phyloP scores from a whole-genome alignment of 2,888 invertebrate genomes.

The Phymatocera aterrima region DNA sequence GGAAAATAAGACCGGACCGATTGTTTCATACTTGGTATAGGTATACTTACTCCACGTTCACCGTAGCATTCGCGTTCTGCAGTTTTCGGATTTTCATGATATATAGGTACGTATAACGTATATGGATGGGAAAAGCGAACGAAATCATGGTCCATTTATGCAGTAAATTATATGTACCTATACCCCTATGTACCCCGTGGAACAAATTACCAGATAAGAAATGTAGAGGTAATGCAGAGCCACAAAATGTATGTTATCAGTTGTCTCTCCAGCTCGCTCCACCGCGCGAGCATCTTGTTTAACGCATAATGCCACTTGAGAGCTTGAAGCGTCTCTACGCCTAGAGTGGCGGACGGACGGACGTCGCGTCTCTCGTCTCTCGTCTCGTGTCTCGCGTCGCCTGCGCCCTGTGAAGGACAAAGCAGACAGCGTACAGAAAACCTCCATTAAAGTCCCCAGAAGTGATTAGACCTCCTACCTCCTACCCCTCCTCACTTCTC shows the following conservation, averaged over 20 bases:
- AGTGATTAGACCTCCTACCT: constrained; percentile 71
- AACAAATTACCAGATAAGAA: not conserved
- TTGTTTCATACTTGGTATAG: no score
- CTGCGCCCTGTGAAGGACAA: constrained; percentile 67
- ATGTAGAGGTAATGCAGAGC: not conserved
- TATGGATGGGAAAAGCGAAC: not conserved
- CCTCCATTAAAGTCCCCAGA: constrained; percentile 74
- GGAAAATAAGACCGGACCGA: no score
- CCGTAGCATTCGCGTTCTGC: not conserved
- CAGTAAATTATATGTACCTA: no score
- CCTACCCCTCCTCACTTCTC: constrained; percentile 48
- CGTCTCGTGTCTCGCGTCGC: not conserved
- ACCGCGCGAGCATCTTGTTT: constrained; percentile 28
- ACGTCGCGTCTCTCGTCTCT: not conserved
- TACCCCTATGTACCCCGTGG: not conserved
- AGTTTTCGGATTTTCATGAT: no score
- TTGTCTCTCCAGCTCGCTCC: constrained; percentile 5
- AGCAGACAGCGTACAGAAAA: constrained; percentile 74
- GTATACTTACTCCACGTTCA: not conserved
- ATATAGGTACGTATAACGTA: no score
- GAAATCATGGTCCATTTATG: no score
- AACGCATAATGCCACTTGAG: constrained; percentile 41
- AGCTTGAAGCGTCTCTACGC: constrained; percentile 22
- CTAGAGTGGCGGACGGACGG: constrained; percentile 59
- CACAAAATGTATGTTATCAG: constrained; percentile 19